Conservation (phyloP, 1,140 invertebrate genomes). For the Drosophila santomea region DNA sequence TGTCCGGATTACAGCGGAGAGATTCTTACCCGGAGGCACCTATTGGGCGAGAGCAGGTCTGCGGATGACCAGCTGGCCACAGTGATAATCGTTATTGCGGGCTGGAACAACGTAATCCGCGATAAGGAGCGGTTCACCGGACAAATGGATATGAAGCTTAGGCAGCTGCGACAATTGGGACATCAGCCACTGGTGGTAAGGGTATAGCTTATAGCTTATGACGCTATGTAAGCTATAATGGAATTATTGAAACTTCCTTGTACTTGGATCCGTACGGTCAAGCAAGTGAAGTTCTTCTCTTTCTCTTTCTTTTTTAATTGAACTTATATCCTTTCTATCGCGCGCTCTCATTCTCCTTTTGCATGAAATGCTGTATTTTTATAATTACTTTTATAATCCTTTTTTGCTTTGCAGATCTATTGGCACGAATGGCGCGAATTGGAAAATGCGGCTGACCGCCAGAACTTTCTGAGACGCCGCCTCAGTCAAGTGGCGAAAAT, state of each 20-base stretch:
- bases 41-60: constrained; percentile 71
- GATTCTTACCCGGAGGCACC: constrained; percentile 68
- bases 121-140: constrained; percentile 84
- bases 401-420: constrained; percentile 66
- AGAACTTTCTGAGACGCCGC: constrained; percentile 69
- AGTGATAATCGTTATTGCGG: constrained; percentile 85
- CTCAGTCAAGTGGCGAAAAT: constrained; percentile 50
- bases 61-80: constrained; percentile 67
- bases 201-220: no score
- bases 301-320: no score
- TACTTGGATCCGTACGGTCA: no score
- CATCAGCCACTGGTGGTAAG: constrained; percentile 86
- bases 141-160: constrained; percentile 85
- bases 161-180: constrained; percentile 86
- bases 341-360: no score
- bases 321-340: no score
- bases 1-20: constrained; percentile 71
- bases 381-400: background rate
- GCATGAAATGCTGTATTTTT: no score
- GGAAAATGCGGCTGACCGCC: constrained; percentile 67
- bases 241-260: no score
- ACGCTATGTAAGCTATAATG: no score
- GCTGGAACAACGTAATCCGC: constrained; percentile 83
- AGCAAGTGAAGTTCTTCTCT: no score
- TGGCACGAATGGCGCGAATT: constrained; percentile 84